phyloP scores from a whole-genome alignment of 2,797 vertebrate genomes.

The Potorous gilbertii region DNA sequence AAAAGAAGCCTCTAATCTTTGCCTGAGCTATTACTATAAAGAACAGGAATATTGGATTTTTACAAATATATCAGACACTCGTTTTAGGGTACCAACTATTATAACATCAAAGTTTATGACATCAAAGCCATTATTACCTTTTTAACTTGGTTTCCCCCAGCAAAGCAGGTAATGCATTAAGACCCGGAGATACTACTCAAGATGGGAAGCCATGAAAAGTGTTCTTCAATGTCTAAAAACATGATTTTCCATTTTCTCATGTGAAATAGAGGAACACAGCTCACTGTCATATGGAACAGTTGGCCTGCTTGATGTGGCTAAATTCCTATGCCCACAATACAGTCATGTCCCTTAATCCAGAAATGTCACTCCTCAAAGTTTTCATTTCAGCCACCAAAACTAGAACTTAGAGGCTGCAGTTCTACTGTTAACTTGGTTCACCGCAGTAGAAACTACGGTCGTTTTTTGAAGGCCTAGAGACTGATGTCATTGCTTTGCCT shows the following conservation, averaged over 20 bases:
- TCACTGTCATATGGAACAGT: conserved; percentile 52
- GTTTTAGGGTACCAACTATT: conserved; percentile 1
- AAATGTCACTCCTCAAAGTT: conserved; percentile 70
- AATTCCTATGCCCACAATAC: conserved; percentile 61
- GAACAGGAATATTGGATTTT: background rate
- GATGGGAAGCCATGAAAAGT: background rate
- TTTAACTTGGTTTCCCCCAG: background rate
- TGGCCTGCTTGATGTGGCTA: conserved; percentile 45
- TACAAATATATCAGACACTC: conserved; percentile 21
- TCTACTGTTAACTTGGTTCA: conserved; percentile 54
- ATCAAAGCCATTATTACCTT: conserved; percentile 30
- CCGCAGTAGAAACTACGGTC: background rate
- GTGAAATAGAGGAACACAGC: conserved; percentile 56
- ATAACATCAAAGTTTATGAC: conserved; percentile 9
- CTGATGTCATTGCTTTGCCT: conserved; percentile 51
- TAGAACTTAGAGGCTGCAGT: conserved; percentile 55
- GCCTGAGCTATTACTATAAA: background rate
- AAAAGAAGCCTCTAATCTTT: background rate
- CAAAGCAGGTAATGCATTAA: conserved; percentile 31
- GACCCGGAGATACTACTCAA: conserved; percentile 14
- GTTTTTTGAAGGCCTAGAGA: conserved; percentile 43
- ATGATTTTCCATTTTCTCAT: conserved; percentile 65
- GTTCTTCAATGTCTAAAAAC: conserved; percentile 30
- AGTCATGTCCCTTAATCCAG: conserved; percentile 56
- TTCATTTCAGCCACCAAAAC: conserved; percentile 52